Conservation (phyloP, 2,113 vertebrate genomes). For the Archocentrus centrarchus region DNA sequence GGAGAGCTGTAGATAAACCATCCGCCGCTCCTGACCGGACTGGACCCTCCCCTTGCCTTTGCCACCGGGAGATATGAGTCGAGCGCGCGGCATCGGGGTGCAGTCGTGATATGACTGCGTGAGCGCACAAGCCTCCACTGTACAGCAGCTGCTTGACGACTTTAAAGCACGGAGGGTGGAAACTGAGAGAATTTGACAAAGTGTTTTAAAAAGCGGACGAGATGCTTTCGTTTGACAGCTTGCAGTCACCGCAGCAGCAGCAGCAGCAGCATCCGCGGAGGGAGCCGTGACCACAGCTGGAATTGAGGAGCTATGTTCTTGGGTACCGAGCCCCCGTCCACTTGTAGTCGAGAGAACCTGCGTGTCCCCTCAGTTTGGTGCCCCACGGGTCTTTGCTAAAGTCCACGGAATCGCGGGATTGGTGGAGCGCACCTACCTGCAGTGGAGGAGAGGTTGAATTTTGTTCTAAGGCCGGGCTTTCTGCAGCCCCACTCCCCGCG, state of each 20-base stretch:
- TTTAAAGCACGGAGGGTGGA: slow-evolving; percentile 1
- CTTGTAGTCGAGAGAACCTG: slow-evolving; percentile 68
- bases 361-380: slow-evolving; percentile 50
- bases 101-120: slow-evolving; percentile 68
- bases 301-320: slow-evolving; percentile 62
- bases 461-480: slow-evolving; percentile 52
- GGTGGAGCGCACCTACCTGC: slow-evolving; percentile 44
- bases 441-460: slow-evolving; percentile 34
- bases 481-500: slow-evolving; percentile 52
- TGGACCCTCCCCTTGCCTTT: slow-evolving; percentile 59
- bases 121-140: slow-evolving; percentile 35
- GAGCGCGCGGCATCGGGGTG: slow-evolving; percentile 59
- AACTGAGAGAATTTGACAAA: not conserved
- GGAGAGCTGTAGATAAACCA: slow-evolving; percentile 37
- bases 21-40: slow-evolving; percentile 36
- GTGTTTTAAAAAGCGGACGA: not conserved
- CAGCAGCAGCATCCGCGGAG: slow-evolving; percentile 45
- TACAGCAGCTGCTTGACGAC: slow-evolving; percentile 18
- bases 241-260: slow-evolving; percentile 43
- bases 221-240: slow-evolving; percentile 54
- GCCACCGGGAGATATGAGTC: slow-evolving; percentile 65
- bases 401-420: slow-evolving; percentile 28
- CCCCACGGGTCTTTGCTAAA: slow-evolving; percentile 74
- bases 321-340: slow-evolving; percentile 62
- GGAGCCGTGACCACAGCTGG: slow-evolving; percentile 82